phyloP scores from a whole-genome alignment of 2,888 invertebrate species.

The Cryptosula pallasiana region DNA sequence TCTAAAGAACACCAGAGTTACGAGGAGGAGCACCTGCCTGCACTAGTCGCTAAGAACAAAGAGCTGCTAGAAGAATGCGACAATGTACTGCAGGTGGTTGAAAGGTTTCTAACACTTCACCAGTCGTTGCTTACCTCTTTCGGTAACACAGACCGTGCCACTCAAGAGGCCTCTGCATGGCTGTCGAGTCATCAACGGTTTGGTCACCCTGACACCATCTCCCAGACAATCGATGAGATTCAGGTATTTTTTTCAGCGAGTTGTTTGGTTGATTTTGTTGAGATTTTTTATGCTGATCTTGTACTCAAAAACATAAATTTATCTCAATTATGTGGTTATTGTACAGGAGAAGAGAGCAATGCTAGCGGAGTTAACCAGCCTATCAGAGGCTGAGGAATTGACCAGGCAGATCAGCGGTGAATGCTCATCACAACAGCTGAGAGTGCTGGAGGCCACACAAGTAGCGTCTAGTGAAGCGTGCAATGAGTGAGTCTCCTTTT shows the following conservation, averaged over 20 bases:
- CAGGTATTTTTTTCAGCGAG: too few relatives aligned
- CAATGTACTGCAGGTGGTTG: not conserved
- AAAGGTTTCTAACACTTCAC: not conserved
- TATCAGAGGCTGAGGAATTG: constrained; percentile 13
- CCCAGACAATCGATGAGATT: constrained; percentile 8
- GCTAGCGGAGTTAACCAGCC: constrained; percentile 11
- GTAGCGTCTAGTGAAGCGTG: constrained; percentile 8
- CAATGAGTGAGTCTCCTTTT: constrained; percentile 20
- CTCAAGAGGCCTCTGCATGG: constrained; percentile 1
- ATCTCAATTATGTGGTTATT: not conserved
- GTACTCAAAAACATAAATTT: too few relatives aligned
- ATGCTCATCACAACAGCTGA: constrained; percentile 6
- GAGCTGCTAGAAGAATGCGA: not conserved
- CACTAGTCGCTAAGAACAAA: not conserved
- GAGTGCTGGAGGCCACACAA: constrained; percentile 7
- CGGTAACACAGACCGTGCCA: not conserved
- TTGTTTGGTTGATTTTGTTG: too few relatives aligned
- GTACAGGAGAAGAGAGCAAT: not conserved
- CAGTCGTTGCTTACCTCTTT: not conserved
- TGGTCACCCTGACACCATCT: not conserved
- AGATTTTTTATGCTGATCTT: too few relatives aligned
- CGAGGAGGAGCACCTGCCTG: not conserved
- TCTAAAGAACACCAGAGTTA: not conserved
- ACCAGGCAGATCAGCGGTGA: not conserved
- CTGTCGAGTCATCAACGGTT: constrained; percentile 13